Conservation (phyloP, 2,797 vertebrate genomes). For the Chromobotia macracanthus region DNA sequence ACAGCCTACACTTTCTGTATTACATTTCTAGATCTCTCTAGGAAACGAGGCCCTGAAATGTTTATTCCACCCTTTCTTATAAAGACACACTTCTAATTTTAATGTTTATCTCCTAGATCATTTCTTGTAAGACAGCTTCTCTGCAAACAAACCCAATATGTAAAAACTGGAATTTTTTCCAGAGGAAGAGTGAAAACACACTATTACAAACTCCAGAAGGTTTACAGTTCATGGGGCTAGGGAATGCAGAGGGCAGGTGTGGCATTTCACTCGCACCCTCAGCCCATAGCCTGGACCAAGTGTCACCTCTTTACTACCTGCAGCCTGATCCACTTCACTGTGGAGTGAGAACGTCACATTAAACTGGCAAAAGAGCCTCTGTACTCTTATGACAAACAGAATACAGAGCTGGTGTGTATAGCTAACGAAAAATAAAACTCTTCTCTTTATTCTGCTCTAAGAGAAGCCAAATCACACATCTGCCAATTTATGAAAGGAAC, state of each 20-base stretch:
- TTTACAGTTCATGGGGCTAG: conserved; percentile 77
- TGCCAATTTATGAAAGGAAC: conserved; percentile 3
- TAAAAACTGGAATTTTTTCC: conserved; percentile 67
- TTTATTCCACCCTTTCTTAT: conserved; percentile 4
- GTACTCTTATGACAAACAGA: background rate
- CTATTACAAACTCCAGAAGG: conserved; percentile 67
- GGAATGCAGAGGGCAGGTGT: conserved; percentile 74
- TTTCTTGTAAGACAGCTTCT: conserved; percentile 64
- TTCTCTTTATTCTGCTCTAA: background rate
- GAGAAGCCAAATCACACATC: background rate
- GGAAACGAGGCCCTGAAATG: background rate
- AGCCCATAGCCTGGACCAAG: conserved; percentile 72
- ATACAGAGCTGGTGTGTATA: background rate
- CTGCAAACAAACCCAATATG: conserved; percentile 73
- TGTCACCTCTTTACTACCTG: conserved; percentile 77
- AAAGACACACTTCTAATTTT: background rate
- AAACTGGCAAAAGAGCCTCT: conserved; percentile 61
- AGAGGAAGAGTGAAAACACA: conserved; percentile 31
- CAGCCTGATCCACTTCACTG: conserved; percentile 71
- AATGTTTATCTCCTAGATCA: too few species aligned
- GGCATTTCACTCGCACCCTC: conserved; percentile 79
- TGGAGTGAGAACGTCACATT: conserved; percentile 64
- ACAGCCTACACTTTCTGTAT: conserved; percentile 13
- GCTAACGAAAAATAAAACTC: conserved; percentile 8
- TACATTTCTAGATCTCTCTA: conserved; percentile 9